phyloP scores from a whole-genome alignment of 2,797 vertebrate genomes.

The Catamblyrhynchus diadema region DNA sequence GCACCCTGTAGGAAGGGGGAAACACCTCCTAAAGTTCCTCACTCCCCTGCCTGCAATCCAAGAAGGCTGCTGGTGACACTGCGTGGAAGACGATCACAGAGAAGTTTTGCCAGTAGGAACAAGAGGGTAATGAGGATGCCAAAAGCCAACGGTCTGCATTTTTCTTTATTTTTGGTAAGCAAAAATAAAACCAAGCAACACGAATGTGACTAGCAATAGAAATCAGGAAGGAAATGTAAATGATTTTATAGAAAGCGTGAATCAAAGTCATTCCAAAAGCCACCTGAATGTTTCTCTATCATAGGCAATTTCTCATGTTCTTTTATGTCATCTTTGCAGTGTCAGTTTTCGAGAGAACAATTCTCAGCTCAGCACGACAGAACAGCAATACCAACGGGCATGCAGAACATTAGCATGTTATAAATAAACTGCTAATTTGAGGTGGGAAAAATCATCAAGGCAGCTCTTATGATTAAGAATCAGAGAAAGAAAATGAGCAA shows the following conservation, averaged over 20 bases:
- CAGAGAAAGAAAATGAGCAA: conserved; percentile 36
- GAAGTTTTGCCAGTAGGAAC: neutral
- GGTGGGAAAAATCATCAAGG: conserved; percentile 44
- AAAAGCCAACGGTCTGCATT: neutral
- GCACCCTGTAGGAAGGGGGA: neutral
- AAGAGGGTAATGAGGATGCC: neutral
- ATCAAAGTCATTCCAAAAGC: neutral
- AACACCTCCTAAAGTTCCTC: neutral
- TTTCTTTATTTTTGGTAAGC: neutral
- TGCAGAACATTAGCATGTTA: conserved; percentile 47
- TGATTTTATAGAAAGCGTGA: neutral
- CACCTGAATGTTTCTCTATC: neutral
- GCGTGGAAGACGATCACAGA: accelerated
- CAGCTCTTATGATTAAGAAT: conserved; percentile 14
- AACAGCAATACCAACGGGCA: neutral
- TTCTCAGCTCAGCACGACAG: conserved; percentile 40
- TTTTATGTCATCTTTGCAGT: neutral
- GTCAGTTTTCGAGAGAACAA: conserved; percentile 22
- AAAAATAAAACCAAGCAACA: neutral
- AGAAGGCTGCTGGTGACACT: neutral
- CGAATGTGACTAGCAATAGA: neutral
- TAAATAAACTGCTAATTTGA: conserved; percentile 54
- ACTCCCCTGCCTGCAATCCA: neutral
- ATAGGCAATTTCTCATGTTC: neutral
- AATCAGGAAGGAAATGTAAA: neutral